Evolutionary conservation across 2,113 vertebrate genomes (phyloP), one percentile per base, ranked within the genome.

Genomic region (Cavia porcellus): DNA sequence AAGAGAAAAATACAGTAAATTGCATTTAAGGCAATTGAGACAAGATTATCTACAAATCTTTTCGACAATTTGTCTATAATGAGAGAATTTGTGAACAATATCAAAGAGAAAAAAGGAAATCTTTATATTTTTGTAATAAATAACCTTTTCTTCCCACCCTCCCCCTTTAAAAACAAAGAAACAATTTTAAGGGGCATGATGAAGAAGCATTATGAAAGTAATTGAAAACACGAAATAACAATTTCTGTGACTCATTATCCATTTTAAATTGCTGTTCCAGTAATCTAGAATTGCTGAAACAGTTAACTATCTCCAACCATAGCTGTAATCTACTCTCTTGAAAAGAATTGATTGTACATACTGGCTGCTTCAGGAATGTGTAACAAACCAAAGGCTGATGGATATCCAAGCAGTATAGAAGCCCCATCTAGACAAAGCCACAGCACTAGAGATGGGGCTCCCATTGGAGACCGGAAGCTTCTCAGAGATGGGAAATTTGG

Each of bases 21-120:
- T 89, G 74, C 92, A 24, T 96, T 92, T 96, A 85, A 90, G 80
- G 61, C 55, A 97, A 96, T 84, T 94, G 57, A 88, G 82, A 97
- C 14, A 96, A 97, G 90, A 96, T 92, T 97, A 94, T 94, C 30
- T 88, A 66, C 22, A 97, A 96, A 95, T 95, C 61, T 94, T 92
- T 91, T 94, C 66, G 90, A 96, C 50, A 90, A 77, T 97, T 97
- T 95, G 47, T 94, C 55, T 95, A 25, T 89, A 97, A 97, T 94
- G 86, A 93, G 50, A 89, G 87, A 93, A 92, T 94, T 97, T 92
- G 62, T 89, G 87, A 93, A 96, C 72, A 87, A 62, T 95, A 96
- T 92, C 66, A 86, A 95, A 92, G 66, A 96, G 55, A 95, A 96
- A 88, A 86, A 90, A 90, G 42, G 12, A 80, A 52, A 47, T 62